Conservation (phyloP, 2,888 invertebrate genomes). For the Ceriagrion tenellum region DNA sequence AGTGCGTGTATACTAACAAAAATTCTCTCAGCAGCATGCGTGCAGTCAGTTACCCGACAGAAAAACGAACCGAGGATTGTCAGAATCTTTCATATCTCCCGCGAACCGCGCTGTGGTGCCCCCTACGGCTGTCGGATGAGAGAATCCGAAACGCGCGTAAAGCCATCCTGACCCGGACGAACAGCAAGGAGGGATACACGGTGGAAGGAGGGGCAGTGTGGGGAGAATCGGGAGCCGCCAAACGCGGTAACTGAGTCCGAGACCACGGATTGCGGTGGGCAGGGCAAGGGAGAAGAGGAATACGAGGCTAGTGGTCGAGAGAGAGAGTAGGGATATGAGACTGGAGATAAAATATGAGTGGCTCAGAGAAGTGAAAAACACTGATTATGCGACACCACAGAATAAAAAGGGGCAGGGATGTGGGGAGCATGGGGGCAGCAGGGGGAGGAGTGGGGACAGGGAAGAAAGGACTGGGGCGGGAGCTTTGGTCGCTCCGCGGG, state of each 20-base stretch:
- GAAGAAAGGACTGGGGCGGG: not conserved
- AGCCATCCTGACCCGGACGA: not conserved
- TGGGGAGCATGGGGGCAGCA: not conserved
- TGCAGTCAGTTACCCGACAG: not conserved
- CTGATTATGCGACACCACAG: constrained; percentile 68
- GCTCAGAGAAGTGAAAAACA: constrained; percentile 69
- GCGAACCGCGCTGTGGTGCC: not conserved
- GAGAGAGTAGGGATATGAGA: constrained; percentile 10
- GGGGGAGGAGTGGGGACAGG: not conserved
- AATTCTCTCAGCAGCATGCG: not conserved
- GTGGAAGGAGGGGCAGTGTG: not conserved
- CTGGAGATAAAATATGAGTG: constrained; percentile 60
- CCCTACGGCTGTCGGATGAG: not conserved
- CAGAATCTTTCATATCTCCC: not conserved
- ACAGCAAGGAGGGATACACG: not conserved
- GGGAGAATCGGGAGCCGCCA: not conserved
- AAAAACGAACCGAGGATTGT: not conserved
- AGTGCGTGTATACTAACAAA: no score
- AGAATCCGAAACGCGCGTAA: not conserved
- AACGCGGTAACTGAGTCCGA: constrained; percentile 16
- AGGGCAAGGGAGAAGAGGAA: not conserved
- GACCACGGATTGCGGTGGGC: constrained; percentile 11
- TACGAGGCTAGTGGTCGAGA: not conserved
- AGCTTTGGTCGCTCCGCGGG: not conserved
- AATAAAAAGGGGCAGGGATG: constrained; percentile 25